Conservation (phyloP, 2,888 invertebrate genomes). For the Drosophila crucigera region DNA sequence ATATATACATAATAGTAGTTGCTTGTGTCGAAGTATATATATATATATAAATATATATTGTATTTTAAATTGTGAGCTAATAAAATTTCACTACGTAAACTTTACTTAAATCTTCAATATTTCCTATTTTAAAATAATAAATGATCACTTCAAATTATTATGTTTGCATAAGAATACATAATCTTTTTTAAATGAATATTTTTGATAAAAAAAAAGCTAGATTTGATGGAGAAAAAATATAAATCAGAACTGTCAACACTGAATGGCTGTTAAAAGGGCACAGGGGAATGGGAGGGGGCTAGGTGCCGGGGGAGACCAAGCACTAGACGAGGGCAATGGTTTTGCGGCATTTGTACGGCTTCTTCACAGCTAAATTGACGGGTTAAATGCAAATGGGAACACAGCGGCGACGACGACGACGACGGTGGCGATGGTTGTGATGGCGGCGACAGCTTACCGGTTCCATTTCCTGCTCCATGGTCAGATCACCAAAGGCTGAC, state of each 20-base stretch:
- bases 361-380: conserved; percentile 38
- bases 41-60: background rate
- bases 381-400: conserved; percentile 26
- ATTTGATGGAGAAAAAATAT: background rate
- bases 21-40: no score
- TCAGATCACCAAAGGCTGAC: conserved; percentile 85
- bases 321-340: conserved; percentile 29
- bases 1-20: no score
- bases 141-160: background rate
- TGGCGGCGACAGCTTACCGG: conserved; percentile 81
- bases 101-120: no score
- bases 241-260: conserved; percentile 10
- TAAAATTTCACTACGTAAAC: background rate
- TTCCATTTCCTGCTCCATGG: conserved; percentile 84
- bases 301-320: conserved; percentile 5
- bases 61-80: background rate
- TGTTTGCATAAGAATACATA: background rate
- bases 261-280: no score
- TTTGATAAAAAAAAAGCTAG: background rate
- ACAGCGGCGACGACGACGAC: background rate
- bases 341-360: conserved; percentile 65
- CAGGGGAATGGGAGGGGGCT: background rate
- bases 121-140: no score
- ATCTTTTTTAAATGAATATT: background rate
- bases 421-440: conserved; percentile 1